Base-by-base conservation (phyloP, 1,140 invertebrate species). In the Matsumurasca onukii region DNA sequence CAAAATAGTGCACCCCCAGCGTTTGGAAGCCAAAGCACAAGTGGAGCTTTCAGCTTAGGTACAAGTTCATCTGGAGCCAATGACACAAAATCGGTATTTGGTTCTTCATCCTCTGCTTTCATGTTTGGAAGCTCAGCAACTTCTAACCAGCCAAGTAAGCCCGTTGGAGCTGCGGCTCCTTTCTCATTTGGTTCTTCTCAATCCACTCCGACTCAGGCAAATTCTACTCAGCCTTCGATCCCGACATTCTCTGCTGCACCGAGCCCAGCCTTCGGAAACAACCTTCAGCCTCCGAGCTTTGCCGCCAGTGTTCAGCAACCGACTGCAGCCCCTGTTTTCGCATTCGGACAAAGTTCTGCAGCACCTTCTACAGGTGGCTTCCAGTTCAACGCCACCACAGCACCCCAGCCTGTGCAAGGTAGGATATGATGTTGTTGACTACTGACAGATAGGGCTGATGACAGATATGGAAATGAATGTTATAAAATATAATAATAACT, bases 151-250 rank as follows among this genome's bases (percentile, higher is more conserved):
- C 34, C 34, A 17, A 39, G 5, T 13, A 59, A 59, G 25, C 55
- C 55, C 13, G 13, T 59, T 5, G 55, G 22, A 13, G 24, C 55
- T 2, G 55, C 55, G 30, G 5, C 55, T 27, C 25, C 15, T 2
- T 59, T 59, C 30, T 13, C 55, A 59, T 59, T 59, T 29, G n/a
- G 55, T 27, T 25, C 55, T 12, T 13, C 24, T 59, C 55, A 59
- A 27, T 3, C 3, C 1, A 27, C 2, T n/a, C 22, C 55, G 30
- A 59, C 55, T 27, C 22, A 27, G 24, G 3, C 55, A 39, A 27
- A 3, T 29, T 24, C 55, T 15, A 59, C 55, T 22, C 55, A 59
- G 24, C 5, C 55, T 59, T 2, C 55, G 30, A 2, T 27, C 24
- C 55, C 55, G n/a, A 59, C 15, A 5, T 59, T 59, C 24, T 17